Evolutionary conservation across 2,888 invertebrate genomes (phyloP).

Genomic region (Alentia gelatinosa): DNA sequence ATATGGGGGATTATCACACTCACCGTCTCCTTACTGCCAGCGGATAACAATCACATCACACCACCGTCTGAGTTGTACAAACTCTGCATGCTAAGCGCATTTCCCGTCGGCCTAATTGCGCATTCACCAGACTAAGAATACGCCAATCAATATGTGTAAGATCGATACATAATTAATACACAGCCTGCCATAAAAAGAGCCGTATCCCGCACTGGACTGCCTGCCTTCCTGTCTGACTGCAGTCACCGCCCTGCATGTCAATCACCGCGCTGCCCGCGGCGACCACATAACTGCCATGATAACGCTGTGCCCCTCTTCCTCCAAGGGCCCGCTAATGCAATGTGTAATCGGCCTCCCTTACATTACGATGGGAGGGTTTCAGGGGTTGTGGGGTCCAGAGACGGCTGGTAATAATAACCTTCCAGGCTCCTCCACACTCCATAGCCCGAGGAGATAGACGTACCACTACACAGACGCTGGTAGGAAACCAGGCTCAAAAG

Average conservation of each 20-base stretch:
- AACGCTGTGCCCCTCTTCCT: not conserved
- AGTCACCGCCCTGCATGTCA: not conserved
- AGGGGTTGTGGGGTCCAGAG: not conserved
- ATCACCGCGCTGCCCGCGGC: not conserved
- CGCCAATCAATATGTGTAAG: not conserved
- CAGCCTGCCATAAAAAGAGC: not conserved
- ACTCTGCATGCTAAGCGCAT: too few species aligned
- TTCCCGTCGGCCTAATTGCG: too few species aligned
- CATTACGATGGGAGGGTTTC: not conserved
- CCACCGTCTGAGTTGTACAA: too few species aligned
- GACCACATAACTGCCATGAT: not conserved
- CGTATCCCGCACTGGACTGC: too few species aligned
- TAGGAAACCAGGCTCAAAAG: too few species aligned
- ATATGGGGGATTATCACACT: too few species aligned
- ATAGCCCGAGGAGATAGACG: too few species aligned
- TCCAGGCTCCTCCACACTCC: too few species aligned
- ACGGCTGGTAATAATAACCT: not conserved
- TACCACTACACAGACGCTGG: too few species aligned
- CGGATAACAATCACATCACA: too few species aligned
- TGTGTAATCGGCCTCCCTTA: not conserved
- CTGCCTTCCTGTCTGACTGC: too few species aligned
- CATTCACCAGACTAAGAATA: not conserved
- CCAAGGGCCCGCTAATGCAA: not conserved
- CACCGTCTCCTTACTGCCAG: too few species aligned
- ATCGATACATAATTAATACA: constrained; percentile 1